Conservation (phyloP, 2,888 invertebrate species). For the Lobophora halterata region DNA sequence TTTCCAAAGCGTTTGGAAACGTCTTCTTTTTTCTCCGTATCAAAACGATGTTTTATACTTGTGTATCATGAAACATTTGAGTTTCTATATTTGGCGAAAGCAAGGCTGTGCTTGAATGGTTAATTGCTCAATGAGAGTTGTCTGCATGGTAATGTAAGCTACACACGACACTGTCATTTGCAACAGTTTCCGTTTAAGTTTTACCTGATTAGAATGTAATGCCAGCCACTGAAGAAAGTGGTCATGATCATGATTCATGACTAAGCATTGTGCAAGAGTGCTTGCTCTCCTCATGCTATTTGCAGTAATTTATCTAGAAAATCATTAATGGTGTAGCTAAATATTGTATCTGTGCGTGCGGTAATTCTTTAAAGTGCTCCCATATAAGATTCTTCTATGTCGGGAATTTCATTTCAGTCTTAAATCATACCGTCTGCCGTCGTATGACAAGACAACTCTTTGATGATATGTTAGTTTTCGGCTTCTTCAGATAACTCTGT, state of each 20-base stretch:
- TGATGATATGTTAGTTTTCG: slow-evolving; percentile 39
- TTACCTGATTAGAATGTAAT: slow-evolving; percentile 24
- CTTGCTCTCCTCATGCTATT: background rate
- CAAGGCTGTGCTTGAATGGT: slow-evolving; percentile 51
- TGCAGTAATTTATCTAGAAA: too few relatives aligned
- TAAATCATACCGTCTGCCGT: too few relatives aligned
- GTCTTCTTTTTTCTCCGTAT: slow-evolving; percentile 22
- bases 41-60: slow-evolving; percentile 35
- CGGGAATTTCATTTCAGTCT: too few relatives aligned
- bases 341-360: too few relatives aligned
- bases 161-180: slow-evolving; percentile 49
- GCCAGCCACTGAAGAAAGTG: slow-evolving; percentile 21
- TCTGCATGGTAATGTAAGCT: slow-evolving; percentile 47
- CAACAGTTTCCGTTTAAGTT: slow-evolving; percentile 33
- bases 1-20: slow-evolving; percentile 5
- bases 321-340: too few relatives aligned
- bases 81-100: slow-evolving; percentile 52
- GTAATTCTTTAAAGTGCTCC: too few relatives aligned
- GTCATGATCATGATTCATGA: too few relatives aligned
- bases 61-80: slow-evolving; percentile 37
- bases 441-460: too few relatives aligned
- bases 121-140: slow-evolving; percentile 53
- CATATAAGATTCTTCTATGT: too few relatives aligned
- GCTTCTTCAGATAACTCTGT: slow-evolving; percentile 60
- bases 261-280: slow-evolving; percentile 11